phyloP scores from a whole-genome alignment of 2,113 vertebrate genomes.

The Hemiprocne comata region DNA sequence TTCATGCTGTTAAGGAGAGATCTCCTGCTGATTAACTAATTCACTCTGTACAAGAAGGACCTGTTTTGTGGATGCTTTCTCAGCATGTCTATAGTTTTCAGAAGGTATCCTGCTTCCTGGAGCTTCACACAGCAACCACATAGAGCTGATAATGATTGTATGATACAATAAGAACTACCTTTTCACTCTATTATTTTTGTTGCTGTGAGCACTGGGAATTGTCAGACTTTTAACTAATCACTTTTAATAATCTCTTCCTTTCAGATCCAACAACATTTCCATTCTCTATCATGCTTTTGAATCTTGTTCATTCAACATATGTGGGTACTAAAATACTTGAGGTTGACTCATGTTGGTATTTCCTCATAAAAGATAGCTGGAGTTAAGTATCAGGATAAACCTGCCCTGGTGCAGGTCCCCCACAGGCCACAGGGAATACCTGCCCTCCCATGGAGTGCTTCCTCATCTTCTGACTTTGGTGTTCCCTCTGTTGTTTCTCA shows the following conservation, averaged over 20 bases:
- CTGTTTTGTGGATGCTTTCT: background rate
- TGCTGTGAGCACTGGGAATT: background rate
- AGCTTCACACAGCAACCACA: background rate
- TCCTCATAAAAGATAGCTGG: background rate
- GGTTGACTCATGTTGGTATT: background rate
- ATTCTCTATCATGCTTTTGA: background rate
- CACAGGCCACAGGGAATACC: background rate
- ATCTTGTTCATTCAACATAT: background rate
- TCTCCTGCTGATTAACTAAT: background rate
- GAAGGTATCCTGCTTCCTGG: background rate
- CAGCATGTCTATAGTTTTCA: background rate
- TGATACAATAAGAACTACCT: background rate
- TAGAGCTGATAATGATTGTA: background rate
- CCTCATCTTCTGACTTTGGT: background rate
- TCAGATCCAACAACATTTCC: background rate
- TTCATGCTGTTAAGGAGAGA: background rate
- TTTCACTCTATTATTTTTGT: background rate
- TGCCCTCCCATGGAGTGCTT: background rate
- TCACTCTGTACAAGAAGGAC: background rate
- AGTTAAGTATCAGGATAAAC: background rate
- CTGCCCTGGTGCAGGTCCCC: accelerated
- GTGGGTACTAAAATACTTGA: background rate
- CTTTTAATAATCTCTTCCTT: background rate
- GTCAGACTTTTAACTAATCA: background rate
- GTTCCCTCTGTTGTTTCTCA: background rate